phyloP scores from a whole-genome alignment of 2,888 invertebrate species.

The Calliphora vomitoria region DNA sequence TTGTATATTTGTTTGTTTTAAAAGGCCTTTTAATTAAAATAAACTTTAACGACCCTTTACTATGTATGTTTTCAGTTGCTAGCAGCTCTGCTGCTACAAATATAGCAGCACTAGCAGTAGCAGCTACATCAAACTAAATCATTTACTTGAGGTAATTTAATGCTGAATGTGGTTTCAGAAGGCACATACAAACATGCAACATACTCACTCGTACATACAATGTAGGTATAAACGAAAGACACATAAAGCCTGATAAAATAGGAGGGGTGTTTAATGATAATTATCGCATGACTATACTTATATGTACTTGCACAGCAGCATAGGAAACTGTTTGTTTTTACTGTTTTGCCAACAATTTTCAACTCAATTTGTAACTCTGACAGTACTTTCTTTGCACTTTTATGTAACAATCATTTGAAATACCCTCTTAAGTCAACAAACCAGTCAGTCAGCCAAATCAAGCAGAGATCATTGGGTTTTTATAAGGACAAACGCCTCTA shows the following conservation, averaged over 20 bases:
- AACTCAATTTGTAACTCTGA: constrained; percentile 60
- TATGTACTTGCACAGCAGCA: background rate
- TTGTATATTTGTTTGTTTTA: constrained; percentile 38
- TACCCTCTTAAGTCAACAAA: constrained; percentile 47
- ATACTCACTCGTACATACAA: constrained; percentile 11
- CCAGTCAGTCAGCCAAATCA: constrained; percentile 43
- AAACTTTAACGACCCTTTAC: constrained; percentile 58
- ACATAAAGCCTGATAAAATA: background rate
- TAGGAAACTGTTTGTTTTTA: constrained; percentile 18
- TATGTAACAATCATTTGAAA: constrained; percentile 36
- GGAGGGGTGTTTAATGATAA: constrained; percentile 67
- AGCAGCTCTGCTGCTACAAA: background rate
- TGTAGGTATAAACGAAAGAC: background rate
- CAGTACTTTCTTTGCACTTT: constrained; percentile 24
- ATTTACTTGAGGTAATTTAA: constrained; percentile 68
- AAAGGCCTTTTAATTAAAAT: constrained; percentile 64
- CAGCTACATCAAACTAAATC: constrained; percentile 50
- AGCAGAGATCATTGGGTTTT: constrained; percentile 35
- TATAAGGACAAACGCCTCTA: constrained; percentile 70
- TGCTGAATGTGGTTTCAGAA: constrained; percentile 63
- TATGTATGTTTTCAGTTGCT: constrained; percentile 12
- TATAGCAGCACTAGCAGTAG: background rate
- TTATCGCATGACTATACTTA: constrained; percentile 59
- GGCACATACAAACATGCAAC: background rate
- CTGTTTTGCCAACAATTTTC: constrained; percentile 69